phyloP scores from a whole-genome alignment of 2,113 vertebrate species.

The Chamaetylas fuelleborni region DNA sequence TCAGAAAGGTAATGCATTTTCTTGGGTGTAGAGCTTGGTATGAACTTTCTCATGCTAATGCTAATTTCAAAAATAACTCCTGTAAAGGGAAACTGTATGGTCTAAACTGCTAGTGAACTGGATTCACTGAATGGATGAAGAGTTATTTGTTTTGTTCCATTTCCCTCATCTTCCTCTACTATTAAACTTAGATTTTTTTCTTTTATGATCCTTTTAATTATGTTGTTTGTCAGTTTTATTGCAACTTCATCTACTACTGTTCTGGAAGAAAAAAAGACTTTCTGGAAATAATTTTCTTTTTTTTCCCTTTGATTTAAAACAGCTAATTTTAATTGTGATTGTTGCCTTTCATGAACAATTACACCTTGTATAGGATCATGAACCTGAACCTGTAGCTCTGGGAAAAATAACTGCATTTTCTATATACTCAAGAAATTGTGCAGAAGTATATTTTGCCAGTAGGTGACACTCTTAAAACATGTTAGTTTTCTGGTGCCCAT shows the following conservation, averaged over 20 bases:
- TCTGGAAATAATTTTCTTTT: not conserved
- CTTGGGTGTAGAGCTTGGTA: not conserved
- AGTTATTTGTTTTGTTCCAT: not conserved
- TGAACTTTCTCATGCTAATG: not conserved
- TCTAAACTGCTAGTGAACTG: not conserved
- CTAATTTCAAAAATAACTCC: not conserved
- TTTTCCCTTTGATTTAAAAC: not conserved
- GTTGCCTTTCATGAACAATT: not conserved
- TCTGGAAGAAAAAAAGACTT: not conserved
- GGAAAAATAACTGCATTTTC: not conserved
- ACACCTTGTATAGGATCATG: not conserved
- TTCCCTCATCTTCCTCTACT: not conserved
- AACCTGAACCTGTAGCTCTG: not conserved
- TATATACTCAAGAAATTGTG: not conserved
- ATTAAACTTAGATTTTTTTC: not conserved
- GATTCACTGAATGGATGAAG: not conserved
- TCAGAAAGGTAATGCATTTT: not conserved
- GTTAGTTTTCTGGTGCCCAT: not conserved
- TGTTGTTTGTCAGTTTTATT: not conserved
- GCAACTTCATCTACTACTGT: not conserved
- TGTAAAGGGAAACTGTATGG: not conserved
- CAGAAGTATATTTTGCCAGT: not conserved
- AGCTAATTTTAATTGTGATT: not conserved
- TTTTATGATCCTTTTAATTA: not conserved
- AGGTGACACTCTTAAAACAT: slow-evolving; percentile 13